phyloP scores from a whole-genome alignment of 2,888 invertebrate species.

The Oligia latruncula region DNA sequence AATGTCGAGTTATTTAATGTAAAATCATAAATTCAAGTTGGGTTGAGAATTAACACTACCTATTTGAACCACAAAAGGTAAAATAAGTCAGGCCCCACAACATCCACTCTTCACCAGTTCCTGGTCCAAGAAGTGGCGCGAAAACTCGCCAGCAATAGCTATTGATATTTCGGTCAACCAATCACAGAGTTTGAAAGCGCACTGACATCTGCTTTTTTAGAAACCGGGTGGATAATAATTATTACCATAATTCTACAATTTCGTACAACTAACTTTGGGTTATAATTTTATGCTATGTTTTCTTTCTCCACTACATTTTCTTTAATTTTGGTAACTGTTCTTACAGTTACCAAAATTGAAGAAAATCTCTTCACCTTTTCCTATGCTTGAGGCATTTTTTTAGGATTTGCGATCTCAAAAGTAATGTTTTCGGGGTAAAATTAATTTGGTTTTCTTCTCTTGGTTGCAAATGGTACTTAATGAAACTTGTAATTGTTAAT shows the following conservation, averaged over 20 bases:
- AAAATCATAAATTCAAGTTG: neutral
- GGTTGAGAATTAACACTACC: neutral
- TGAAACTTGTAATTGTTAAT: conserved; percentile 6
- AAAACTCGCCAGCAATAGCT: no score
- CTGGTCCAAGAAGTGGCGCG: neutral
- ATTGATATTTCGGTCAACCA: neutral
- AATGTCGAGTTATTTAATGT: neutral
- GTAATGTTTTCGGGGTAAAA: neutral
- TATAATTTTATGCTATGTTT: conserved; percentile 1
- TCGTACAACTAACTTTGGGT: conserved; percentile 13
- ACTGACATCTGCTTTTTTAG: neutral
- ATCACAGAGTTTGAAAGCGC: neutral
- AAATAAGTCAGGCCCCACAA: neutral
- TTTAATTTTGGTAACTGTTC: neutral
- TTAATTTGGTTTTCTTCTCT: neutral
- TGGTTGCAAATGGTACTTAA: neutral
- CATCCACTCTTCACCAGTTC: neutral
- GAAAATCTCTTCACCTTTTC: neutral
- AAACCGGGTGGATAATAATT: neutral
- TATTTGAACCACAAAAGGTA: neutral
- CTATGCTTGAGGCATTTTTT: conserved; percentile 5
- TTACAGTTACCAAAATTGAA: no score
- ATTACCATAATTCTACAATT: conserved; percentile 4
- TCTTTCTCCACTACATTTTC: conserved; percentile 12
- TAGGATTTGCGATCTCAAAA: conserved; percentile 44